phyloP scores from a whole-genome alignment of 2,113 vertebrate genomes.

The Macrotis lagotis region DNA sequence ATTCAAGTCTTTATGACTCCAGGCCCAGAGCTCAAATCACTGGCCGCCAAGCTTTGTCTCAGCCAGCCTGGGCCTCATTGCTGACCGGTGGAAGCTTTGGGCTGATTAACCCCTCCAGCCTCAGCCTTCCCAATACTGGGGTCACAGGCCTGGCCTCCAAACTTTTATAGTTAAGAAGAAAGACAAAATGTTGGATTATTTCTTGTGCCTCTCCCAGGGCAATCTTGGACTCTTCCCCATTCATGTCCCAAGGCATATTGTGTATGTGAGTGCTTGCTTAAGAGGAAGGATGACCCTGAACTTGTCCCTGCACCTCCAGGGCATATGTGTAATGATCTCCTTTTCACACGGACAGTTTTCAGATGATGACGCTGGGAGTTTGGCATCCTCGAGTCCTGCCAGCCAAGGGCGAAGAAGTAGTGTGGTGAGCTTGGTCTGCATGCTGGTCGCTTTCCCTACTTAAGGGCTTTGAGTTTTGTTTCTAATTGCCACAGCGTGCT shows the following conservation, averaged over 20 bases:
- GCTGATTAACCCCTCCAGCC: background rate
- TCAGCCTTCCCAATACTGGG: too few species aligned
- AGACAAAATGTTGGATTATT: background rate
- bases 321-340: conserved; percentile 58
- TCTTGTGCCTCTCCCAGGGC: background rate
- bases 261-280: background rate
- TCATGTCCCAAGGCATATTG: background rate
- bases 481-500: background rate
- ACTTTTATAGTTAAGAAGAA: background rate
- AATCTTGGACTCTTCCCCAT: background rate
- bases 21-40: too few species aligned
- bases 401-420: conserved; percentile 86
- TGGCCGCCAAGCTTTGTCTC: too few species aligned
- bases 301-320: too few species aligned
- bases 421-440: conserved; percentile 86
- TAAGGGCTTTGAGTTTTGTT: background rate
- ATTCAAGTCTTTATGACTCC: too few species aligned
- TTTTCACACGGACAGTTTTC: conserved; percentile 83
- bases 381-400: conserved; percentile 85
- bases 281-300: background rate
- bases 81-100: background rate
- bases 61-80: too few species aligned
- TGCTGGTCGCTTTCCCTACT: conserved; percentile 15
- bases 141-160: background rate
- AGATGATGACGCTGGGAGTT: conserved; percentile 87